Evolutionary conservation across 2,113 vertebrate species (phyloP).

Genomic region (Benitochromis conjunctus): DNA sequence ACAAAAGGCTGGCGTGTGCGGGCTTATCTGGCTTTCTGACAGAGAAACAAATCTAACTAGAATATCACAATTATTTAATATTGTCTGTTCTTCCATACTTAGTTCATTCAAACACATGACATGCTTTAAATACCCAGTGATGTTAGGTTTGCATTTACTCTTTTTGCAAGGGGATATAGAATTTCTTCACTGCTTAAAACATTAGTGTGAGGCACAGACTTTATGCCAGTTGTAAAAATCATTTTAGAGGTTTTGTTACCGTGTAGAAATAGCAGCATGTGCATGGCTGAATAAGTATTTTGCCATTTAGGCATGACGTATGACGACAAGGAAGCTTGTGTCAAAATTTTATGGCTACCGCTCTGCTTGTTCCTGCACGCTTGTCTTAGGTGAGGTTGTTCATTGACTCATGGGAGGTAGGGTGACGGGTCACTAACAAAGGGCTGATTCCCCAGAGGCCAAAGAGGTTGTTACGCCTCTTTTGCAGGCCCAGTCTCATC

Average conservation of each 20-base stretch:
- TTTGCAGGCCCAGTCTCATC: slow-evolving; percentile 28
- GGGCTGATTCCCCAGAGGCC: slow-evolving; percentile 29
- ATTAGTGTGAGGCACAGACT: slow-evolving; percentile 6
- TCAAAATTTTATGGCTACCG: slow-evolving; percentile 16
- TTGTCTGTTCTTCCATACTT: not conserved
- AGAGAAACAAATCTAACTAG: not conserved
- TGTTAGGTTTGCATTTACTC: not conserved
- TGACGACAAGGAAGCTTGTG: not conserved
- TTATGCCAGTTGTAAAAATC: slow-evolving; percentile 22
- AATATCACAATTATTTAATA: not conserved
- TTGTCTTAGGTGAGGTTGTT: slow-evolving; percentile 15
- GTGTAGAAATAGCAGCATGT: slow-evolving; percentile 8
- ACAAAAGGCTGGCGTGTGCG: not conserved
- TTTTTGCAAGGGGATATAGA: slow-evolving; percentile 14
- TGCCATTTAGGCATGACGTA: not conserved
- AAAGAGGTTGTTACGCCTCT: slow-evolving; percentile 26
- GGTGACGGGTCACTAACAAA: slow-evolving; percentile 47
- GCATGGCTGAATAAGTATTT: not conserved
- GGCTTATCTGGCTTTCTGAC: not conserved
- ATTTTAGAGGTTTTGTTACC: slow-evolving; percentile 22
- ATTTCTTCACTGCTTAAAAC: slow-evolving; percentile 22
- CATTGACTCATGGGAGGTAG: slow-evolving; percentile 39
- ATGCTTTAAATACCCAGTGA: slow-evolving; percentile 24
- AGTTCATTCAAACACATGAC: not conserved
- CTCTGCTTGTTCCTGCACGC: slow-evolving; percentile 35